Conservation (phyloP, 2,113 vertebrate genomes). For the Benitochromis conjunctus region DNA sequence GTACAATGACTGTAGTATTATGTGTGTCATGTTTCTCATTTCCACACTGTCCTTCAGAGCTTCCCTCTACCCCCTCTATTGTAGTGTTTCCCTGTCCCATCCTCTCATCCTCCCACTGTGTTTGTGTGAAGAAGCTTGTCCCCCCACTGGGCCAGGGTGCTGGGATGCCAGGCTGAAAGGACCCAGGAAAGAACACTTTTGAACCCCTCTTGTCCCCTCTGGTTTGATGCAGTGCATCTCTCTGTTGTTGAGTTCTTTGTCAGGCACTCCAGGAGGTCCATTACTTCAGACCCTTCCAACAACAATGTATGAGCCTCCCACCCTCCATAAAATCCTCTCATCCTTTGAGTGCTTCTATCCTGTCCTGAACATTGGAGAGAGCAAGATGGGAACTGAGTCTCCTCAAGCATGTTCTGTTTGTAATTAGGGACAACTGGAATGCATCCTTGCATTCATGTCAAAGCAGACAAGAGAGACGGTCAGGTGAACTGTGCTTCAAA, state of each 20-base stretch:
- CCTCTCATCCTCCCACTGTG: constrained; percentile 70
- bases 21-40: constrained; percentile 52
- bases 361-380: constrained; percentile 6
- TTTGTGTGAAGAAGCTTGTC: constrained; percentile 60
- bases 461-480: background rate
- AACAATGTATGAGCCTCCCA: constrained; percentile 47
- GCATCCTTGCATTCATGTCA: background rate
- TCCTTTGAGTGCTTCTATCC: constrained; percentile 34
- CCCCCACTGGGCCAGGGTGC: constrained; percentile 59
- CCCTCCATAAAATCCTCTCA: constrained; percentile 32
- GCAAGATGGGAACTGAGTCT: background rate
- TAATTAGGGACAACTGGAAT: constrained; percentile 15
- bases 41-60: constrained; percentile 61
- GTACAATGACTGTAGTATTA: constrained; percentile 45
- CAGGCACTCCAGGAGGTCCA: constrained; percentile 48
- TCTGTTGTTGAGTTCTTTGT: constrained; percentile 66
- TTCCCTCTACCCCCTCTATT: constrained; percentile 46
- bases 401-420: constrained; percentile 14
- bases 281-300: constrained; percentile 60
- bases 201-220: constrained; percentile 66
- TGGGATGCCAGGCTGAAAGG: constrained; percentile 59
- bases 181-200: constrained; percentile 62
- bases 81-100: constrained; percentile 48
- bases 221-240: constrained; percentile 70
- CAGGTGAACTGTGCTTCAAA: background rate